Base-by-base conservation (phyloP, 2,113 vertebrate genomes). In the Micromys minutus region DNA sequence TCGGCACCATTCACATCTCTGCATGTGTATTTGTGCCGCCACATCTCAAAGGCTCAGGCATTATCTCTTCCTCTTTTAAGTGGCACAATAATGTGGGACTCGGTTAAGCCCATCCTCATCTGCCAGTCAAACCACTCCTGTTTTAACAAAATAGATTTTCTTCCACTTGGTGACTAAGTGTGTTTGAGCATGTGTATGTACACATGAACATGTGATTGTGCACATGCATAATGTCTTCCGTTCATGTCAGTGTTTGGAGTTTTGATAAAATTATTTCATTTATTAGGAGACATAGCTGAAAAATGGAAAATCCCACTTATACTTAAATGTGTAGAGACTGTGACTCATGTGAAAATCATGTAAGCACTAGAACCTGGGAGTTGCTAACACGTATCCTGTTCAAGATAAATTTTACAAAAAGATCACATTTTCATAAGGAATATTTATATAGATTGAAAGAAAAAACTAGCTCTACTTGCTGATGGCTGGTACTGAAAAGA, bases 51-150 rank as follows among this genome's bases (percentile, higher is more conserved):
- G 98, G 98, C 98, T 97, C 93, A 69, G 98, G 98, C 98, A 97
- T 98, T 97, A 98, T 97, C 98, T 97, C 97, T 98, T 98, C 98
- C 98, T 98, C 96, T 98, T 98, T 97, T 36, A 96, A 98, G 97
- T 96, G 96, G 98, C 97, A 97, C 80, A 97, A 96, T 98, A 98
- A 98, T 98, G 98, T 98, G 97, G 97, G 97, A 97, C 98, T 95
- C 96, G 92, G 97, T 98, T 98, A 98, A 98, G 97, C 97, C 98
- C 97, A 98, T 98, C 97, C 98, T 98, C 97, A 98, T 94, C 97
- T 97, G 96, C 98, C 98, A 98, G 94, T 98, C 98, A 98, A 98
- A 97, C 92, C 98, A 97, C 95, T 98, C 97, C 92, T 92, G 61
- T 97, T 98, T 97, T 98, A 98, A 98, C 97, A 98, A 98, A 98